Base-by-base conservation (phyloP, 2,888 invertebrate species). In the Parelbella ahira region DNA sequence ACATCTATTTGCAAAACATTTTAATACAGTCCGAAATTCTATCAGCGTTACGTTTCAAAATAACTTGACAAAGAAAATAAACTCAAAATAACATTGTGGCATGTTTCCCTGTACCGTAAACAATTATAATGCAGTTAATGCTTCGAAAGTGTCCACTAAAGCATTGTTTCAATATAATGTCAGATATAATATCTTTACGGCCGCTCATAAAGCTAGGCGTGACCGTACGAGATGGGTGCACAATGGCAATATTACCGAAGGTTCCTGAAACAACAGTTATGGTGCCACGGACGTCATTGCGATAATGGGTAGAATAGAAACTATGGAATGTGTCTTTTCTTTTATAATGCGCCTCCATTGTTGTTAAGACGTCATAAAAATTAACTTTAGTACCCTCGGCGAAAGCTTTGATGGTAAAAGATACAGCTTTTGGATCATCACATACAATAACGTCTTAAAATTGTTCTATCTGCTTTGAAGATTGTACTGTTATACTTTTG, bases 351-450 rank as follows among this genome's bases (percentile, higher is more conserved):
- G 53, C 56, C 50, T 54, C 71, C 55, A 63, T 83, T 81, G 76
- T 82, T 68, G 63, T 64, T 56, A 54, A 58, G 66, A 75, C 70
- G 80, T 80, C 82, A 78, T 86, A 83, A 84, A 83, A 82, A 82
- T 82, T 81, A 74, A 79, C 78, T 78, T 74, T 65, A 73, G 64
- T 69, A 67, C 63, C 59, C 75, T 75, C 75, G 79, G 80, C 74
- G 65, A 79, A 73, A 75, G 75, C 81, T 82, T 82, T 79, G 76
- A 81, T 72, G 75, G 73, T 68, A 60, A 68, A 73, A 73, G 71
- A 77, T 73, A 72, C 68, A 60, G 57, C 68, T 61, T 48, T 39
- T 33, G 29, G 27, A 33, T 7, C 10, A 8, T 34, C n/a, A 36
- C n/a, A 34, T 39, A 30, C 36, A 8, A 11, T n/a, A 62, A 63